phyloP scores from a whole-genome alignment of 2,797 vertebrate species.

The Muraenolepis orangiensis region DNA sequence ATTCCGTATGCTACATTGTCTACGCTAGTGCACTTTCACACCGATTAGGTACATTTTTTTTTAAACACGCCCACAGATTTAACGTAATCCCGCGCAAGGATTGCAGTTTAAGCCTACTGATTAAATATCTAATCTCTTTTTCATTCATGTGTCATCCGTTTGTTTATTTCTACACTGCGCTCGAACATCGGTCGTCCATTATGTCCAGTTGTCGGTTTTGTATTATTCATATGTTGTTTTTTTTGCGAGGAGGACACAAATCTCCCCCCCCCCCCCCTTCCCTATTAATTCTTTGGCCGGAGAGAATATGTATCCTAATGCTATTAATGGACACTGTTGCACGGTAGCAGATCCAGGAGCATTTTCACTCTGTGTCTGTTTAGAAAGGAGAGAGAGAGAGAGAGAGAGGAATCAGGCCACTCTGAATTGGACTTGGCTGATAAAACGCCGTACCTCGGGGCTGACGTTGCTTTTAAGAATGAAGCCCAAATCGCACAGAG shows the following conservation, averaged over 20 bases:
- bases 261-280: too few relatives aligned
- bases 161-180: background rate
- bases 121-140: slow-evolving; percentile 41
- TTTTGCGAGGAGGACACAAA: slow-evolving; percentile 7
- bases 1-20: slow-evolving; percentile 43
- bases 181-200: background rate
- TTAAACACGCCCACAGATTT: slow-evolving; percentile 45
- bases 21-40: slow-evolving; percentile 49
- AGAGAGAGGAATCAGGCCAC: background rate
- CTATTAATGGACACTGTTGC: background rate
- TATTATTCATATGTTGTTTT: too few relatives aligned
- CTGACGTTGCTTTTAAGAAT: too few relatives aligned
- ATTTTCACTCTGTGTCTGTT: background rate
- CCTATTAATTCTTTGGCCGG: slow-evolving; percentile 13
- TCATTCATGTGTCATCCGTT: slow-evolving; percentile 19
- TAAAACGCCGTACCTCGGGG: too few relatives aligned
- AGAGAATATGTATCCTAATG: slow-evolving; percentile 1
- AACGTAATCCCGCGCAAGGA: slow-evolving; percentile 60
- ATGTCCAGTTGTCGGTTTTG: background rate
- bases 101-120: slow-evolving; percentile 48
- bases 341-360: slow-evolving; percentile 4
- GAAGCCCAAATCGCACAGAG: too few relatives aligned
- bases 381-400: too few relatives aligned
- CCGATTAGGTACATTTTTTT: slow-evolving; percentile 55
- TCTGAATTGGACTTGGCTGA: too few relatives aligned